Evolutionary conservation across 2,113 vertebrate genomes (phyloP), one percentile per base, ranked within the genome.

Genomic region (Pogonocichla stellata): DNA sequence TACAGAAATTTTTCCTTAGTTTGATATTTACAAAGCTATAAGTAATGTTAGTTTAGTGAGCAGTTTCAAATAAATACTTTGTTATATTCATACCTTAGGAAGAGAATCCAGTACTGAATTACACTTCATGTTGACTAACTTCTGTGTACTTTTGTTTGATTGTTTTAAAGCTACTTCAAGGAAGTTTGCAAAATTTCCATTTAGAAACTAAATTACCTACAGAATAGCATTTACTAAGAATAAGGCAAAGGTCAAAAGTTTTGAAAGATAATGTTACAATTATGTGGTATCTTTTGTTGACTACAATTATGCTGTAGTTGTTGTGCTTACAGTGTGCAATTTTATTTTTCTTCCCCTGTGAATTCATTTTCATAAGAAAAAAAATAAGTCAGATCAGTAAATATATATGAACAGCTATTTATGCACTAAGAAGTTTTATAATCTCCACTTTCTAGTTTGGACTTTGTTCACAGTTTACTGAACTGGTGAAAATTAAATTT

Each of bases 291-390:
- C 64, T 93, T 97, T 90, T 97, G 42, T 89, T 90, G 81, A 84
- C 31, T 40, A 83, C 43, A 87, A 92, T 94, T 94, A 89, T 84
- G 65, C 24, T 95, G 22, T 69, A 73, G 20, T 79, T 83, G 12
- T 54, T 60, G 17, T 56, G 4, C 47, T 83, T 73, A 38, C 7
- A 20, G 10, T 66, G 8, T 64, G n/a, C 53, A 58, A 58, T 86
- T 73, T 89, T 95, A 43, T 62, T 90, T 94, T 95, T 86, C 86
- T 92, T 92, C 86, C 54, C 36, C 62, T 81, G 42, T 84, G 77
- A 89, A 93, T 90, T 96, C 16, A 36, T 93, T 96, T 96, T 61
- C 69, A 66, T 74, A 72, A 74, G 54, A 89, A 90, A 82, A 93
- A 69, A 33, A 8, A 58, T 73, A 50, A 60, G 7, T 60, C n/a